Evolutionary conservation across 2,888 invertebrate species (phyloP).

Genomic region (Lithophane socia): DNA sequence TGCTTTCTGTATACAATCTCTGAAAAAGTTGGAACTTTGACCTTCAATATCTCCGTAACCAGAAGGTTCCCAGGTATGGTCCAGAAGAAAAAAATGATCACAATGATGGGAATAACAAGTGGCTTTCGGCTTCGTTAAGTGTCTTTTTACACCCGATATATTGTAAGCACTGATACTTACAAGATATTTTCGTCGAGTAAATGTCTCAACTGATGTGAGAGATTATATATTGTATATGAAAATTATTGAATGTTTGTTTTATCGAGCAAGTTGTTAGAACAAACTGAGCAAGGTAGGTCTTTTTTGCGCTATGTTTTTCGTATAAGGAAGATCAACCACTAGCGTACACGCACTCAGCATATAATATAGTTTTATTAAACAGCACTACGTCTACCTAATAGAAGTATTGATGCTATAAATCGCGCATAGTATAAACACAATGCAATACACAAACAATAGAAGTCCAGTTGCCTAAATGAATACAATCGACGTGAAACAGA

Average conservation of each 20-base stretch:
- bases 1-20: no score
- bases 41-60: no score
- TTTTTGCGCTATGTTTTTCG: background rate
- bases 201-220: background rate
- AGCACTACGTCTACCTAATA: background rate
- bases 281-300: background rate
- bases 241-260: slow-evolving; percentile 20
- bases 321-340: background rate
- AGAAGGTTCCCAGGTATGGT: no score
- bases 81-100: no score
- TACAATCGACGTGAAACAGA: slow-evolving; percentile 36
- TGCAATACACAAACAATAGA: slow-evolving; percentile 37
- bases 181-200: background rate
- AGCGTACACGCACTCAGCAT: background rate
- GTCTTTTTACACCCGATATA: no score
- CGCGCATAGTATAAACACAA: slow-evolving; percentile 19
- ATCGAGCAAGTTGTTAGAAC: slow-evolving; percentile 5
- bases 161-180: slow-evolving; percentile 1
- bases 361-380: background rate
- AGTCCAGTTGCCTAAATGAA: slow-evolving; percentile 35
- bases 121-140: no score
- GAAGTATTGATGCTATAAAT: background rate
- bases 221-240: background rate
- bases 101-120: no score
- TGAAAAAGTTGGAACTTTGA: no score